phyloP scores from a whole-genome alignment of 2,113 vertebrate genomes.

The Podarcis cretensis region DNA sequence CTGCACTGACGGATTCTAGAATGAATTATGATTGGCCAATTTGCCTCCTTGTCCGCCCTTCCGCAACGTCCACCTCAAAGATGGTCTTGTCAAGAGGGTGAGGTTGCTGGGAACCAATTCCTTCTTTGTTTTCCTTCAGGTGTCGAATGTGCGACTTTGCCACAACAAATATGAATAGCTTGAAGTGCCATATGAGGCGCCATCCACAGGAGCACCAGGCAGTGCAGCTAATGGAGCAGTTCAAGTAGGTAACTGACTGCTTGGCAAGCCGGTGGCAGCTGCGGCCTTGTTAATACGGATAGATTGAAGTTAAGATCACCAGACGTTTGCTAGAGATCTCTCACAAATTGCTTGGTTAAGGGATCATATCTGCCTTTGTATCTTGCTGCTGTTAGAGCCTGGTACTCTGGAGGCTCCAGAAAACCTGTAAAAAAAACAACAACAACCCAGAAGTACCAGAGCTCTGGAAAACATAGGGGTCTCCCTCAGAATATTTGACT shows the following conservation, averaged over 20 bases:
- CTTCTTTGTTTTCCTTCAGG: slow-evolving; percentile 65
- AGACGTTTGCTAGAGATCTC: too few species aligned
- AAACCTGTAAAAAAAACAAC: background rate
- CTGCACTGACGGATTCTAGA: background rate
- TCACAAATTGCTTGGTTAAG: background rate
- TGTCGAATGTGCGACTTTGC: slow-evolving; percentile 89
- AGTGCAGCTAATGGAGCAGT: slow-evolving; percentile 88
- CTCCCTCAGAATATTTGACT: background rate
- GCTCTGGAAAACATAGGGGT: background rate
- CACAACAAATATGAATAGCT: slow-evolving; percentile 89
- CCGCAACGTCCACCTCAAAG: background rate
- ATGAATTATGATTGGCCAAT: background rate
- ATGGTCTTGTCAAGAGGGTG: background rate
- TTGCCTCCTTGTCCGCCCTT: background rate
- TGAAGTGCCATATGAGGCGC: slow-evolving; percentile 89
- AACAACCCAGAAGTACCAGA: background rate
- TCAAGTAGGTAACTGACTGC: slow-evolving; percentile 74
- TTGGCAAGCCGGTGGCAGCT: slow-evolving; percentile 14
- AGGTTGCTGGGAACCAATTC: slow-evolving; percentile 40
- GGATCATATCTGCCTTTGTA: background rate
- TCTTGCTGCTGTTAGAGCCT: background rate
- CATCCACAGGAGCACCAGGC: slow-evolving; percentile 89
- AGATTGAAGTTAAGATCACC: slow-evolving; percentile 3
- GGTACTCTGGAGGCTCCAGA: background rate
- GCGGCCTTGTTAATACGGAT: background rate